phyloP scores from a whole-genome alignment of 2,113 vertebrate species.

The Apteryx owenii region DNA sequence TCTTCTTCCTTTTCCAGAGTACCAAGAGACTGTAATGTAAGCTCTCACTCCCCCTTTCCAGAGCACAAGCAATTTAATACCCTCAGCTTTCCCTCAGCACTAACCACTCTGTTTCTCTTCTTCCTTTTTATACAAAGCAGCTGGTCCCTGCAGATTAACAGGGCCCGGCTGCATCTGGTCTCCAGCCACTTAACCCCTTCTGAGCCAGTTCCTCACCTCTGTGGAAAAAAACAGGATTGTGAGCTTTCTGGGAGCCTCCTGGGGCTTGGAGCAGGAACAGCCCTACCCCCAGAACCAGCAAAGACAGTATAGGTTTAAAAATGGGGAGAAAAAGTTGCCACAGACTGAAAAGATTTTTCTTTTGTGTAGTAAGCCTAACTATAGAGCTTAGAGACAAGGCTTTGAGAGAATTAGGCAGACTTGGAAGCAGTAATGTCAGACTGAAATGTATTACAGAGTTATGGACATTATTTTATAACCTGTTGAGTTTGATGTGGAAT shows the following conservation, averaged over 20 bases:
- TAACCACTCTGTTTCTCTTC: constrained; percentile 55
- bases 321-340: neutral
- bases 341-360: neutral
- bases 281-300: neutral
- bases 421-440: neutral
- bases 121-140: constrained; percentile 68
- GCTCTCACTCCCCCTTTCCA: neutral
- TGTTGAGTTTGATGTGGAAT: neutral
- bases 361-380: neutral
- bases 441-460: neutral
- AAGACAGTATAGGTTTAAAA: neutral
- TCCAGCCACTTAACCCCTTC: constrained; percentile 66
- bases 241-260: neutral
- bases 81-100: constrained; percentile 27
- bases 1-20: constrained; percentile 37
- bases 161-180: constrained; percentile 62
- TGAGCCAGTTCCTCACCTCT: neutral
- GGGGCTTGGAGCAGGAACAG: neutral
- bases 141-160: constrained; percentile 70
- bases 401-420: neutral
- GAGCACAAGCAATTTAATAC: constrained; percentile 50
- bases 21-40: neutral
- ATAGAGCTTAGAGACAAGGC: neutral
- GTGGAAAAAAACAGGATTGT: neutral
- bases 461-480: neutral